Base-by-base conservation (phyloP, 2,113 vertebrate genomes). In the Cettia cetti region DNA sequence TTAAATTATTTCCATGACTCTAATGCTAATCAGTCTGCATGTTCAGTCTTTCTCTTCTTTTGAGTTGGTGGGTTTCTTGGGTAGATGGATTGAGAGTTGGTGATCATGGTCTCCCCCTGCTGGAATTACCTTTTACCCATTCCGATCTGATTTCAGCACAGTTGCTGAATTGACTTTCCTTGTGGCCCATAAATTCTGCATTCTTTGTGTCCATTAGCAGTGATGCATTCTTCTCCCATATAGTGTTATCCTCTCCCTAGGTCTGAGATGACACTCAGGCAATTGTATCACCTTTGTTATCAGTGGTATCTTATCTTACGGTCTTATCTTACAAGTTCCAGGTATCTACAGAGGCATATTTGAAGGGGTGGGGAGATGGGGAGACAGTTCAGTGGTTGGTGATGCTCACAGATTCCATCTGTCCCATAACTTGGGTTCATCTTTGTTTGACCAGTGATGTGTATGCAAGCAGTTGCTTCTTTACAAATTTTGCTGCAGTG, bases 401-500 rank as follows among this genome's bases (percentile, higher is more conserved):
- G 9, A 2, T 53, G 6, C 24, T 60, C 30, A 75, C 3, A 60
- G 23, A 15, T 16, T 19, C 1, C 28, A 39, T n/a, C 33, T 39
- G 28, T 45, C 27, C 33, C 12, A 23, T 42, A 44, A 59, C 10
- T 42, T 23, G 22, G 21, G 11, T 12, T 77, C 27, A 33, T 27
- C 39, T 69, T 45, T 53, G 3, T 37, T 83, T 61, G 26, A 44
- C 80, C 1, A 0, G 35, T 24, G 31, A 15, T 11, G 10, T 24
- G 33, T 1, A 0, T 53, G 10, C 0, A 0, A 69, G 54, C 23
- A 53, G n/a, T 11, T 53, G 18, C 6, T 53, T 37, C 57, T 45
- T 54, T 53, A 75, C n/a, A 53, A 21, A 13, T 59, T 63, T 47
- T 82, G 8, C 53, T 17, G 26, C 13, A n/a, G 47, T 27, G 53